Evolutionary conservation across 1,140 invertebrate species (phyloP), one percentile per base, ranked within the genome.

Genomic region (Zaprionus vittiger): DNA sequence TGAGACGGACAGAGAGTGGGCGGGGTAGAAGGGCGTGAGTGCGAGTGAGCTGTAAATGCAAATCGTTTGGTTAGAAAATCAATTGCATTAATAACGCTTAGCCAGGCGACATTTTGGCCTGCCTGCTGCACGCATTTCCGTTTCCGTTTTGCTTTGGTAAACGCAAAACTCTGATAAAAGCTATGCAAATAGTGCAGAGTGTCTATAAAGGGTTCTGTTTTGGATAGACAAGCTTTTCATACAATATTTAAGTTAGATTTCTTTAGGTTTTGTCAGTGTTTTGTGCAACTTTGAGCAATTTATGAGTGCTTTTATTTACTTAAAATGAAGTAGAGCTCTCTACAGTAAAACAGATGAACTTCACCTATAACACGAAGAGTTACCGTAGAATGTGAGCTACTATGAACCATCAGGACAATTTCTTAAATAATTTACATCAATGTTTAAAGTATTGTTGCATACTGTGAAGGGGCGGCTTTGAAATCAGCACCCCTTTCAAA

Each of bases 21-120:
- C 7, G 44, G 7, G 31, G 31, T 7, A 11, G 3, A 34, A 11
- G 9, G 31, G 31, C 31, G 44, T 20, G 44, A 9, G 15, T 17
- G 41, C 15, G 41, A 17, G n/a, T 6, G n/a, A 52, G 17, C 20
- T 52, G 20, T 24, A 52, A 52, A 75, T 74, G 65, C 72, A 74
- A 74, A 74, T 73, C 52, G 11, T 41, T 61, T 54, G 47, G 31
- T 34, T 62, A 55, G 76, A 80, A 84, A 77, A 84, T 63, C 66
- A 83, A 84, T 83, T 73, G 78, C 78, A 81, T 84, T 81, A 78
- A 84, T 64, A 63, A 47, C 55, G 63, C 80, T 47, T 60, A 61
- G 52, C 62, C 68, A 26, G 57, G 41, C 41, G 61, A 70, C 63
- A 69, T 77, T 77, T 81, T 62, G 44, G n/a, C 37, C 38, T 20